Percentiles rank a stretch among this genome's conserved stretches.
These are phyloP conservation scores for Bolinopsis microptera DNA, from an alignment of 37 sponge, comb jelly and placozoan genomes.

Conservation along the genomic window DNA sequence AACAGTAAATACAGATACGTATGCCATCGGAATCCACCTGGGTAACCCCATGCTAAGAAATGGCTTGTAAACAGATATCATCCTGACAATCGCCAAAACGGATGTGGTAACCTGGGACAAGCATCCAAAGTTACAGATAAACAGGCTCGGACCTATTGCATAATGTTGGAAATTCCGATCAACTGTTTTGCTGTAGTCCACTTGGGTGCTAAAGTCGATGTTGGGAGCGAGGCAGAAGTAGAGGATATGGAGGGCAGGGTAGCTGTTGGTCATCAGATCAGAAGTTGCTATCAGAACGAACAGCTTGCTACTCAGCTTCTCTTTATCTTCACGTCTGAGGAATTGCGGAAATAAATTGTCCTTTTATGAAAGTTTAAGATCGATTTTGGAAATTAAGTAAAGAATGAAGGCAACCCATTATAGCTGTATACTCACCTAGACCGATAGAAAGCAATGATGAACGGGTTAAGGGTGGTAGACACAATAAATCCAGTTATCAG, in stretches of 20 bases:
- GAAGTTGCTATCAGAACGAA: background rate
- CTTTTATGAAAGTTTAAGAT: too few relatives aligned
- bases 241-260: conserved; percentile 5
- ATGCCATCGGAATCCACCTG: background rate
- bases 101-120: conserved; percentile 1
- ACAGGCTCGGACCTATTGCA: background rate
- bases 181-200: background rate
- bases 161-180: background rate
- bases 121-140: background rate
- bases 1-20: background rate
- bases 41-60: background rate
- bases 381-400: too few relatives aligned
- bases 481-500: background rate
- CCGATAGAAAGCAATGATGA: background rate
- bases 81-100: background rate
- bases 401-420: too few relatives aligned
- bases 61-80: background rate
- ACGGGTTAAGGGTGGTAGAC: conserved; percentile 4
- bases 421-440: too few relatives aligned
- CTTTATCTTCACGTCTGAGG: background rate
- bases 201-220: background rate
- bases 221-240: background rate
- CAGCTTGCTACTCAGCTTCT: conserved; percentile 2
- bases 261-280: conserved; percentile 13
- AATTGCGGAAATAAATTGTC: too few relatives aligned